Percentiles rank a stretch among this genome's conserved stretches.
These are phyloP conservation scores for Vanessa atalanta DNA, from an alignment of 1,140 invertebrate species.

Conservation along the genomic window DNA sequence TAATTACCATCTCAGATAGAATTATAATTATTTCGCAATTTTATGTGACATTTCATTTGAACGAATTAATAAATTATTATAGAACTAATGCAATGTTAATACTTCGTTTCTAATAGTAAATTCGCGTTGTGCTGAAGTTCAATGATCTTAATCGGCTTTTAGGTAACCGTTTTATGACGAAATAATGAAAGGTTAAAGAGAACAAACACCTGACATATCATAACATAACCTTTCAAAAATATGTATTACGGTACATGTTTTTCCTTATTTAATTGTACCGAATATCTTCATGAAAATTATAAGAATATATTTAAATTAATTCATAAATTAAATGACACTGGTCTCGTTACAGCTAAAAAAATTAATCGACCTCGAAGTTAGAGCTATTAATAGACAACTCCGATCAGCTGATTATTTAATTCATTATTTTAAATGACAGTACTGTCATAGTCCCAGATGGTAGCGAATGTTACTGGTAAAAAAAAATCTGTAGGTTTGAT, in stretches of 20 bases:
- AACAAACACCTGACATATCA: background rate
- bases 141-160: constrained; percentile 1
- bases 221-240: too few species aligned
- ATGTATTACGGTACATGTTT: too few species aligned
- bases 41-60: too few species aligned
- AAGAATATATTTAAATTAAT: too few species aligned
- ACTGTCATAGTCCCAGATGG: background rate
- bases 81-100: too few species aligned
- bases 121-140: background rate
- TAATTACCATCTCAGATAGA: too few species aligned
- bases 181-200: background rate
- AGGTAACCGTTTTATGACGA: background rate
- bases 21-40: too few species aligned
- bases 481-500: too few species aligned
- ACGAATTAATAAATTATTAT: too few species aligned
- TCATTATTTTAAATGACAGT: background rate
- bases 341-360: background rate
- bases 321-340: background rate
- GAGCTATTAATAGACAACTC: background rate
- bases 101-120: background rate
- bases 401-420: background rate
- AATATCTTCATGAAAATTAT: too few species aligned
- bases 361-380: background rate
- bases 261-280: too few species aligned
- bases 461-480: too few species aligned